Conservation (phyloP, 53 echinoderm and acorn worm species). For the Pentamera pediparva region DNA sequence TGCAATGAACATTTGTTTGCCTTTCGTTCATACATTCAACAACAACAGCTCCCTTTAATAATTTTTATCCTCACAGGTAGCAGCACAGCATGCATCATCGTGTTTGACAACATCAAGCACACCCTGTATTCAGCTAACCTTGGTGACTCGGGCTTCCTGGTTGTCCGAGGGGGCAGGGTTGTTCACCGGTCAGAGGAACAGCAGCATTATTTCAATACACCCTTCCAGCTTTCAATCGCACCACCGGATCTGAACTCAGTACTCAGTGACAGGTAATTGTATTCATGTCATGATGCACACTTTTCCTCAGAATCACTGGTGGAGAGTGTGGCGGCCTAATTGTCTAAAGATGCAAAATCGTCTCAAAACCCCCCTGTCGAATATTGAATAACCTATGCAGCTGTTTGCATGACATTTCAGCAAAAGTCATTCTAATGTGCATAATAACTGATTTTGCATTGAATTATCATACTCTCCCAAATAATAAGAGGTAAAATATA, state of each 20-base stretch:
- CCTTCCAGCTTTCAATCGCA: slow-evolving; percentile 94
- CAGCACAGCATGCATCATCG: slow-evolving; percentile 95
- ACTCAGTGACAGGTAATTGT: slow-evolving; percentile 80
- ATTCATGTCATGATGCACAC: background rate
- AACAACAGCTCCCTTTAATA: background rate
- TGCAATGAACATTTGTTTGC: no score
- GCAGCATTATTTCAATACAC: slow-evolving; percentile 97
- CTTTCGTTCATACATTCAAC: background rate
- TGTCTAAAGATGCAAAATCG: no score
- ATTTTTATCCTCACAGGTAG: slow-evolving; percentile 53
- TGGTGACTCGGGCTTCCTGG: slow-evolving; percentile 91
- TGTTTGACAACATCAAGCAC: slow-evolving; percentile 82
- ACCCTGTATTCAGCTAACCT: slow-evolving; percentile 85
- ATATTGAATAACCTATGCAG: no score
- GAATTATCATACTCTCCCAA: no score
- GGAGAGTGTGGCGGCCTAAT: no score
- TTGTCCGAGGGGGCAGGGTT: slow-evolving; percentile 71
- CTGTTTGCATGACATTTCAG: no score
- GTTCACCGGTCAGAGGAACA: slow-evolving; percentile 88
- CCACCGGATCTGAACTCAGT: slow-evolving; percentile 81
- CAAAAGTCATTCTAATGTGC: no score
- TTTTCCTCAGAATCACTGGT: no score
- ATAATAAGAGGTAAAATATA: no score
- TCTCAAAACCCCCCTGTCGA: no score
- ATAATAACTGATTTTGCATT: no score